Percentiles rank a stretch among this genome's conserved stretches.
Evolutionary conservation across 2,113 vertebrate species (phyloP).

Genomic region (Poeciliopsis occidentalis): DNA sequence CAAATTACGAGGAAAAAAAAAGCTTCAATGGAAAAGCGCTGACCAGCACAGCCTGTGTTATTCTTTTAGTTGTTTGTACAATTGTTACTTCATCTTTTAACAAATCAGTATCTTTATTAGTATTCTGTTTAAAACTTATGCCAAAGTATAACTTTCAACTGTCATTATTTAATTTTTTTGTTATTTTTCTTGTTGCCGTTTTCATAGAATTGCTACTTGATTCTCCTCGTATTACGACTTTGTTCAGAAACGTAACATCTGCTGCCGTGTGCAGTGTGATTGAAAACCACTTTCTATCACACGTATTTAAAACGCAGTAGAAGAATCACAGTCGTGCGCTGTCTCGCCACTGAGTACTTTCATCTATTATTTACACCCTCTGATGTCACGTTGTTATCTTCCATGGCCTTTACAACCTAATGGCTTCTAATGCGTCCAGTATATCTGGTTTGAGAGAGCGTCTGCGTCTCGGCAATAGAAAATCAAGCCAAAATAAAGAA

Average conservation of each 20-base stretch:
- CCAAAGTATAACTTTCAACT: too few species aligned
- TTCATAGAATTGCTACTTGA: too few species aligned
- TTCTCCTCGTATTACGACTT: too few species aligned
- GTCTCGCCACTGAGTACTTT: conserved; percentile 2
- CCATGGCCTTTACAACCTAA: not conserved
- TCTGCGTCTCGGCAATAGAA: not conserved
- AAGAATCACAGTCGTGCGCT: not conserved
- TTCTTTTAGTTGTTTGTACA: too few species aligned
- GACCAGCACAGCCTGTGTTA: too few species aligned
- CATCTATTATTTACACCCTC: conserved; percentile 9
- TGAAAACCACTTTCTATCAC: not conserved
- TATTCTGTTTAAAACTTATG: too few species aligned
- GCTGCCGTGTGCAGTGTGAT: not conserved
- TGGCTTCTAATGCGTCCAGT: not conserved
- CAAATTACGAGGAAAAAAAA: too few species aligned
- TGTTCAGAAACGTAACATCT: not conserved
- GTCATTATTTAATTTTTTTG: too few species aligned
- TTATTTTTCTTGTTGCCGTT: too few species aligned
- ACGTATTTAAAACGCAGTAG: not conserved
- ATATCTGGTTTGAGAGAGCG: not conserved
- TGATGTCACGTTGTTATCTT: not conserved
- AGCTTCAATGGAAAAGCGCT: too few species aligned
- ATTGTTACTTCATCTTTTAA: too few species aligned
- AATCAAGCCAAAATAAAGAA: not conserved
- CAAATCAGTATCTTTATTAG: too few species aligned